Base-by-base conservation (phyloP, 1,140 invertebrate species). In the Megathymus violae region DNA sequence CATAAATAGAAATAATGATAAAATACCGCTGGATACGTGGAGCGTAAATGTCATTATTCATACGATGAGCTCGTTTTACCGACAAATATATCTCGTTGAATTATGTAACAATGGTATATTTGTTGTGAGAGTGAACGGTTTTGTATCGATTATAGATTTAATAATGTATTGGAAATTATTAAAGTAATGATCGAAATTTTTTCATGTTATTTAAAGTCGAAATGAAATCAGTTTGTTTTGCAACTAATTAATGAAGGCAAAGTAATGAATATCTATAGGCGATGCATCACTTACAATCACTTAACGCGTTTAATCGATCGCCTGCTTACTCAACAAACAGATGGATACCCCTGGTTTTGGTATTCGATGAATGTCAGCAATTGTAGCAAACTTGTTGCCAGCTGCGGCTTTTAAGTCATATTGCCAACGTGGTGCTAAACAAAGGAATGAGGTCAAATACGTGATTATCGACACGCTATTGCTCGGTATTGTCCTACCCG, bases 381-480 rank as follows among this genome's bases (percentile, higher is more conserved):
- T 22, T 22, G 19, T 9, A 9, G 27, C n/a, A 50, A 50, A 15
- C 44, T 25, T 47, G 19, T 25, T 47, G 44, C 36, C 50, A 11
- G 22, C 52, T 22, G 52, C 25, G 52, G 40, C 15, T 46, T 34
- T 48, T 62, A 31, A 69, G 36, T 54, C 60, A 73, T 66, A 70
- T 64, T 46, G 56, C 60, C 47, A 34, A 67, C 64, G 62, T 43
- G 51, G 19, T 19, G 10, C 31, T 17, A 40, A 65, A 67, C 71
- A 76, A 76, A 67, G 56, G 66, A 62, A 43, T 25, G 50, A 43
- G 69, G 58, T 65, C 67, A 68, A 51, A 40, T 58, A 13, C 50
- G 51, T 63, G 70, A 69, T 73, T 75, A 76, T 76, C 71, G 71
- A 74, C 71, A 65, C 66, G 52, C n/a, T n/a, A n/a, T n/a, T n/a